A percentile compares a stretch with the other conserved stretches of the same genome.
phyloP scores from a whole-genome alignment of 2,888 invertebrate genomes.

The Atrina japonica region DNA sequence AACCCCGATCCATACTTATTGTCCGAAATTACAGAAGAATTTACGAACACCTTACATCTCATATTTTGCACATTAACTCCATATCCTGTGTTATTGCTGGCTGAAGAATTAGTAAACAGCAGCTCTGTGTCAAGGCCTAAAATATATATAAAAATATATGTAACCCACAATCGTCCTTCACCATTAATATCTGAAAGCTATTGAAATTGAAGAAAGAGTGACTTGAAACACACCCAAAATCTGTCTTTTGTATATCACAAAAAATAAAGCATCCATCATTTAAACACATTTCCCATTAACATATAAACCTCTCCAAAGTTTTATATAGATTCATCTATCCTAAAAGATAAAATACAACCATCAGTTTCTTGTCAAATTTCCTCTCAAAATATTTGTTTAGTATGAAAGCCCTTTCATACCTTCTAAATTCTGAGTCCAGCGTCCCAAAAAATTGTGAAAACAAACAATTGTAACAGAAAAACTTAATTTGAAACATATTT shows the following conservation, averaged over 20 bases:
- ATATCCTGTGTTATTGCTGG: conserved; percentile 94
- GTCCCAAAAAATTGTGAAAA: too few species aligned
- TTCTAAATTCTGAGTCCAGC: too few species aligned
- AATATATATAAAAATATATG: conserved; percentile 32
- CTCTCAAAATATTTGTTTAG: too few species aligned
- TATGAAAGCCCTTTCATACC: too few species aligned
- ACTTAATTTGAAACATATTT: too few species aligned
- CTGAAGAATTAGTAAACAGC: conserved; percentile 89
- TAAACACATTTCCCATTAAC: not conserved
- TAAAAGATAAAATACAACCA: too few species aligned
- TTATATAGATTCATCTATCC: too few species aligned
- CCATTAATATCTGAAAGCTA: not conserved
- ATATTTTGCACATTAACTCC: conserved; percentile 97
- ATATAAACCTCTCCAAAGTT: too few species aligned
- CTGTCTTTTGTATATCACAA: not conserved
- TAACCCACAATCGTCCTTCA: too few species aligned
- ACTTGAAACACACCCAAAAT: not conserved
- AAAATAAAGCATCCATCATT: not conserved
- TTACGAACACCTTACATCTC: conserved; percentile 92
- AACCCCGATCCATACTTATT: conserved; percentile 93
- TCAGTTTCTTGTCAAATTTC: too few species aligned
- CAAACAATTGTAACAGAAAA: too few species aligned
- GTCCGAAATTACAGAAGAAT: conserved; percentile 89
- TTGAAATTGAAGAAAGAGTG: not conserved
- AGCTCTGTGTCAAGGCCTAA: conserved; percentile 74